phyloP scores from a whole-genome alignment of 2,888 invertebrate genomes.

The Coelinius sp. region DNA sequence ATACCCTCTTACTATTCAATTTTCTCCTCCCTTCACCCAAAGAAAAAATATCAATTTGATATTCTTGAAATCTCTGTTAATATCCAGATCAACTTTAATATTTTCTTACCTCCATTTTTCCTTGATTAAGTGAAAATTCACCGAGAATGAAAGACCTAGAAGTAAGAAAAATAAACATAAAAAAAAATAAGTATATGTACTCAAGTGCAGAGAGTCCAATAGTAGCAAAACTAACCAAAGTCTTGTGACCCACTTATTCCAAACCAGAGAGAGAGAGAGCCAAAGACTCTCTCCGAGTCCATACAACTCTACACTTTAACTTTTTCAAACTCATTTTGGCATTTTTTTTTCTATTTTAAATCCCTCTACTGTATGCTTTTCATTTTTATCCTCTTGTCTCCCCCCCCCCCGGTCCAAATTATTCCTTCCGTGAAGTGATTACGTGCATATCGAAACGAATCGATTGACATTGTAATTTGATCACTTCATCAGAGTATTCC shows the following conservation, averaged over 20 bases:
- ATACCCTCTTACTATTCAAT: not conserved
- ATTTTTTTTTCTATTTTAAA: not conserved
- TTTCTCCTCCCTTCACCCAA: not conserved
- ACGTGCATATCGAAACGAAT: slow-evolving; percentile 20
- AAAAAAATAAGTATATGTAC: not conserved
- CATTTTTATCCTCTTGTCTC: not conserved
- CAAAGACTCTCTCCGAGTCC: not conserved
- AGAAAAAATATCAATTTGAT: no score
- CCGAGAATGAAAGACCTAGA: not conserved
- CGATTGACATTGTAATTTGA: slow-evolving; percentile 14
- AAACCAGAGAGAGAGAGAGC: not conserved
- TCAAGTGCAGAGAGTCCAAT: not conserved
- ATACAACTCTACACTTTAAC: slow-evolving; percentile 14
- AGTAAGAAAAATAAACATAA: not conserved
- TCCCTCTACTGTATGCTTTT: not conserved
- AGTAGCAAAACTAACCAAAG: slow-evolving; percentile 3
- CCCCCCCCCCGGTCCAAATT: not conserved
- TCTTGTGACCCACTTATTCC: slow-evolving; percentile 21
- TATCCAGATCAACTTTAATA: no score
- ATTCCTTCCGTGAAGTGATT: slow-evolving; percentile 13
- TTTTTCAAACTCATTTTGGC: not conserved
- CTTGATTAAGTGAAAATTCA: slow-evolving; percentile 5
- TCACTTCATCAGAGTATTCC: slow-evolving; percentile 9
- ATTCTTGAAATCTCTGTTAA: no score
- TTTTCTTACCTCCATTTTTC: slow-evolving; percentile 2